Evolutionary conservation across 2,113 vertebrate species (phyloP), one percentile per base, ranked within the genome.

Genomic region (Nanorana parkeri): DNA sequence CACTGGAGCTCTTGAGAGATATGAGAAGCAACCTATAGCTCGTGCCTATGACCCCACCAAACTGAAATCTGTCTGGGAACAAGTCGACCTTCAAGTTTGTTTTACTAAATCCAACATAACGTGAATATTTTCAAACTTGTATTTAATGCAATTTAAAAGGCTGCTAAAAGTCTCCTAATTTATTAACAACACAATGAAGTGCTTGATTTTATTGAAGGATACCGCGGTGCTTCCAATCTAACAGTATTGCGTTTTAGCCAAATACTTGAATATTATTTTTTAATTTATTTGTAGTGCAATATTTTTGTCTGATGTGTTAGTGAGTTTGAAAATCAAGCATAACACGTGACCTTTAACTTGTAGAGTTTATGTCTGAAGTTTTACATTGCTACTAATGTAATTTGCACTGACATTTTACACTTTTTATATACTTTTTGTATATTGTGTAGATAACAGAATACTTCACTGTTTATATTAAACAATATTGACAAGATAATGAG

Each of bases 161-260:
- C 61, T 75, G 80, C 80, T 74, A 82, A 66, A 29, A 23, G 26
- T 81, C 47, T n/a, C n/a, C n/a, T 15, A 74, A 23, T 67, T 67
- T 68, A 20, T 21, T 58, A 58, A 55, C 32, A 17, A 67, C 51
- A 21, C 5, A 63, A 55, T 64, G 23, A 63, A 65, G 41, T 73
- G 73, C 24, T 66, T 67, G 21, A n/a, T 54, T 74, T 56, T 55
- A 65, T 51, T 16, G 21, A 66, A 72, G 61, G 52, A 61, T 36
- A 29, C 7, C 65, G 28, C 67, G 15, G 5, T 24, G n/a, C 55
- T 64, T 69, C 54, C 47, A 2, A 21, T 54, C 7, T 74, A 74
- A 54, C 80, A 82, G 80, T 82, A 82, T 82, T 82, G 80, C 63
- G 28, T 66, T 75, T n/a, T 75, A 75, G 64, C 52, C 54, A 20